Percentiles rank a stretch among this genome's conserved stretches.
Conservation (phyloP, 2,797 vertebrate genomes). For the Acestrorhynchus altus region DNA sequence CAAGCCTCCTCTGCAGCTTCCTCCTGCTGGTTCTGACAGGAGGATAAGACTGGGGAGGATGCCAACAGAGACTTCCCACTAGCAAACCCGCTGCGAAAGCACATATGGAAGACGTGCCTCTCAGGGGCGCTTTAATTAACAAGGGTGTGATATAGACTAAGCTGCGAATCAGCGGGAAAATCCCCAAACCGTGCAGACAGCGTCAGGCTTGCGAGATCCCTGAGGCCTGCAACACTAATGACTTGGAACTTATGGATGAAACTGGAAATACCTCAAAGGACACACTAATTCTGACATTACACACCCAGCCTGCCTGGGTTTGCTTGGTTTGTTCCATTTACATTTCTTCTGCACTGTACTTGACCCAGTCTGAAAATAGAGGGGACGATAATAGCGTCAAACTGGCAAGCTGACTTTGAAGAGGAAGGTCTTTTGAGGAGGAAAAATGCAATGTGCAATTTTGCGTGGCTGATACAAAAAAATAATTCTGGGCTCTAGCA, state of each 20-base stretch:
- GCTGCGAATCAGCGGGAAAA: conserved; percentile 40
- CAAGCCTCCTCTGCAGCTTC: neutral
- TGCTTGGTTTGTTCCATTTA: neutral
- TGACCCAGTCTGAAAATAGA: conserved; percentile 9
- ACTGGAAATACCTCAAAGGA: conserved; percentile 58
- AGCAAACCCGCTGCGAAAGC: conserved; percentile 36
- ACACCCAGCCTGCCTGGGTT: neutral
- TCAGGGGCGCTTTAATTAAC: conserved; percentile 53
- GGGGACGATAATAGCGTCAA: neutral
- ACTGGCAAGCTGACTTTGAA: neutral
- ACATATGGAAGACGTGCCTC: conserved; percentile 48
- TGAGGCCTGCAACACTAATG: conserved; percentile 46
- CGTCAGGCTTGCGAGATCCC: conserved; percentile 57
- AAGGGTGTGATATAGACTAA: conserved; percentile 31
- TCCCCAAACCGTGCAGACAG: conserved; percentile 22
- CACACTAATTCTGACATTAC: conserved; percentile 36
- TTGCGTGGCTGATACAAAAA: neutral
- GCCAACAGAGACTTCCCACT: conserved; percentile 22
- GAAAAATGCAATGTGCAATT: neutral
- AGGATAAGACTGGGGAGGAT: conserved; percentile 37
- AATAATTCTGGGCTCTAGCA: no score
- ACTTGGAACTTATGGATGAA: conserved; percentile 56
- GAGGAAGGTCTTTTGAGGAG: neutral
- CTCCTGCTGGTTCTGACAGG: conserved; percentile 19
- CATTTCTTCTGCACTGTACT: no score